Base-by-base conservation (phyloP, 1,140 invertebrate genomes). In the Drosophila sproati region DNA sequence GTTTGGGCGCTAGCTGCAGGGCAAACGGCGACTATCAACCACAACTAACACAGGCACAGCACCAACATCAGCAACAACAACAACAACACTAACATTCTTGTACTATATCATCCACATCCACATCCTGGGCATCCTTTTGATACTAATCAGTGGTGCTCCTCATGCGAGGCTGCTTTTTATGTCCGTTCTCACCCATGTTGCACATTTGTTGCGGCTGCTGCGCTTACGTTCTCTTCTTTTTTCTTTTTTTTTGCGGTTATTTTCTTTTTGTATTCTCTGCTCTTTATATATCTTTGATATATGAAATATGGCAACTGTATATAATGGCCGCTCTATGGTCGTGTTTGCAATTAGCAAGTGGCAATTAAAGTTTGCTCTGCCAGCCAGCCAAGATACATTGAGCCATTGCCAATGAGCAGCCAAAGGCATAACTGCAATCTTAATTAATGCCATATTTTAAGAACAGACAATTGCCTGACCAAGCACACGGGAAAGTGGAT, bases 301-400 rank as follows among this genome's bases (percentile, higher is more conserved):
- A 88, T 87, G 83, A 87, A 88, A 87, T 87, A 87, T 87, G 70
- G 80, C 63, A 82, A 60, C 78, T 75, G 74, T 75, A 78, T 78
- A 78, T 74, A 85, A 71, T 80, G 74, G 66, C 55, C 54, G 60
- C 74, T 43, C 39, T n/a, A 57, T 70, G 51, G 57, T 79, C 71
- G 76, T 73, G 80, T 64, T 77, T 77, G 82, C 82, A 87, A 87
- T 87, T 87, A 87, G 80, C 83, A 88, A 87, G 80, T 80, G 82
- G 82, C 82, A 87, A 87, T 87, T 87, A 88, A 88, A 87, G 76
- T 88, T 81, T 62, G 41, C 39, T 82, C 64, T 55, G 57, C 48
- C 35, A 51, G 52, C 55, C 20, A 20, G 20, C 68, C 32, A 73
- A 68, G 71, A 73, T 47, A 60, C 64, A 73, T 63, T 51, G 66